phyloP scores from a whole-genome alignment of 2,113 vertebrate genomes.

The Montifringilla adamsi region DNA sequence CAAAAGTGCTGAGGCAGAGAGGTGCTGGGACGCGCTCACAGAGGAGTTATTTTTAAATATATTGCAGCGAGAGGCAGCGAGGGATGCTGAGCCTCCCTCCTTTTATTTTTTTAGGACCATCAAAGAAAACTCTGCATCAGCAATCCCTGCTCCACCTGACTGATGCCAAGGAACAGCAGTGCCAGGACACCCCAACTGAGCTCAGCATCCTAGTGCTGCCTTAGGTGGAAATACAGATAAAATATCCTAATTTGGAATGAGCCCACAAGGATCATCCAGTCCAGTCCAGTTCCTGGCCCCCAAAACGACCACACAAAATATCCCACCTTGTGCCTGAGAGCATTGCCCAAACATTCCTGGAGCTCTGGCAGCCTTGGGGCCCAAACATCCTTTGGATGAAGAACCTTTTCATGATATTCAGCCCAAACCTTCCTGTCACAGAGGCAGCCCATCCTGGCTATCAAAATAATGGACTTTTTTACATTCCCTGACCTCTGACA shows the following conservation, averaged over 20 bases:
- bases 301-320: neutral
- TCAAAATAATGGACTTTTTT: neutral
- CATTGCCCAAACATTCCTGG: neutral
- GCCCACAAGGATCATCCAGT: neutral
- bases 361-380: neutral
- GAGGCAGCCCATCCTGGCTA: neutral
- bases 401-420: neutral
- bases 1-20: slow-evolving; percentile 15
- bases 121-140: neutral
- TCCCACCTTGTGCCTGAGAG: neutral
- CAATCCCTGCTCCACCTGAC: neutral
- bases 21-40: neutral
- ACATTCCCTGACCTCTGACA: neutral
- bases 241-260: neutral
- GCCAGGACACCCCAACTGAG: neutral
- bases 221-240: neutral
- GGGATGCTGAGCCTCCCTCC: neutral
- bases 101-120: neutral
- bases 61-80: neutral
- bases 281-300: neutral
- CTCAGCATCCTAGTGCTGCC: neutral
- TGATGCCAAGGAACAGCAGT: neutral
- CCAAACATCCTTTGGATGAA: neutral
- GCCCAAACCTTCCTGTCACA: neutral
- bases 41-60: neutral